Conservation (phyloP, 2,797 vertebrate species). For the Steatocranus sp. region DNA sequence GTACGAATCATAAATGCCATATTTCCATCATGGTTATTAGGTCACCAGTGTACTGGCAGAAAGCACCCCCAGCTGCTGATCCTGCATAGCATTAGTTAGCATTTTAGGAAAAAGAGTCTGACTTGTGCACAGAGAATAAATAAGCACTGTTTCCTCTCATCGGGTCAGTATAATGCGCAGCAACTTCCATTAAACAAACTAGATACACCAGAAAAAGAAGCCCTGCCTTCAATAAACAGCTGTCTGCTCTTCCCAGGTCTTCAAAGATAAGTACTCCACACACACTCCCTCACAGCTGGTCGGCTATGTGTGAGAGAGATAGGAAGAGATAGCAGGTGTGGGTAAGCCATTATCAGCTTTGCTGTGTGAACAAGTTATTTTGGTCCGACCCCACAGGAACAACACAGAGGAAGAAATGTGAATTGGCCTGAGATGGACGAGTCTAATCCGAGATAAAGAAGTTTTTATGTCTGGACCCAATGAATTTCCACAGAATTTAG, state of each 20-base stretch:
- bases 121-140: neutral
- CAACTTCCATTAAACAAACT: neutral
- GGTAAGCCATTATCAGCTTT: conserved; percentile 50
- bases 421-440: conserved; percentile 14
- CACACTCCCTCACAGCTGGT: neutral
- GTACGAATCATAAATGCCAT: neutral
- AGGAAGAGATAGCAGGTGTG: conserved; percentile 41
- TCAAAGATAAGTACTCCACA: conserved; percentile 5
- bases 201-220: neutral
- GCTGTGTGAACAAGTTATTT: conserved; percentile 44
- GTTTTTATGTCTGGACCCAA: neutral
- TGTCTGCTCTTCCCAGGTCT: neutral
- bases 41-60: neutral
- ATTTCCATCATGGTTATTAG: neutral
- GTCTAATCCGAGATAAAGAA: neutral
- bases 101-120: neutral
- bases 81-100: neutral
- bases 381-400: conserved; percentile 18
- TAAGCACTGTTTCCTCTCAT: neutral
- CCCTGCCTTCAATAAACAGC: neutral
- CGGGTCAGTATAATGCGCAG: neutral
- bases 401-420: conserved; percentile 1
- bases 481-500: neutral
- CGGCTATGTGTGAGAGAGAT: conserved; percentile 1
- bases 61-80: neutral